phyloP scores from a whole-genome alignment of 2,888 invertebrate species.

The Latrodectus hesperus region DNA sequence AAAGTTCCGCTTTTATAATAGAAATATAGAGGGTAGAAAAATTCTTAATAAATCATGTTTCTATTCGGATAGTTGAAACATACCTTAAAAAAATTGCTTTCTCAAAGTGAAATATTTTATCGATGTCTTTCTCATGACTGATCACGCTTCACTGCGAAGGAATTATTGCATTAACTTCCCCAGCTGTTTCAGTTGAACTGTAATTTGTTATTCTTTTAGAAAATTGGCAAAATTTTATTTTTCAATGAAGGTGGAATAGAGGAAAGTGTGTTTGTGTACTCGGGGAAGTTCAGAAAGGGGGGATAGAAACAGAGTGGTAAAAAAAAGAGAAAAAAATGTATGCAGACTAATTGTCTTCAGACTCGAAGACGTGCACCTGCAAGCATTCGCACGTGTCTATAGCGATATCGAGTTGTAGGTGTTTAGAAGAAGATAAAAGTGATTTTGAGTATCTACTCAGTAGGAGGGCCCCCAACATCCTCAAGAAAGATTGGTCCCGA shows the following conservation, averaged over 20 bases:
- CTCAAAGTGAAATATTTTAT: too few relatives aligned
- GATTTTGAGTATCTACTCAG: slow-evolving; percentile 38
- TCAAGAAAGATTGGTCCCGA: slow-evolving; percentile 47
- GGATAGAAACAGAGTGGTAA: not conserved
- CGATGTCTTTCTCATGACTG: too few relatives aligned
- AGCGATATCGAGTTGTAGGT: slow-evolving; percentile 10
- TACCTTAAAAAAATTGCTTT: too few relatives aligned
- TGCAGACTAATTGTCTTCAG: slow-evolving; percentile 48
- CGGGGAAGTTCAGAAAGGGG: not conserved
- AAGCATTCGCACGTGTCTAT: slow-evolving; percentile 50
- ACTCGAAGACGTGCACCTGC: slow-evolving; percentile 48
- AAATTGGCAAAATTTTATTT: not conserved
- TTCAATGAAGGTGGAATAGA: slow-evolving; percentile 13
- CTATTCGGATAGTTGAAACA: too few relatives aligned
- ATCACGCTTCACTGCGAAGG: too few relatives aligned
- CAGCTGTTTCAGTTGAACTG: too few relatives aligned
- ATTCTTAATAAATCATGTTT: too few relatives aligned
- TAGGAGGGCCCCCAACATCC: slow-evolving; percentile 45
- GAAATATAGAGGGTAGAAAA: too few relatives aligned
- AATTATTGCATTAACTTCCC: too few relatives aligned
- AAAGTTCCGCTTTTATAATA: too few relatives aligned
- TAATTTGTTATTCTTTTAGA: too few relatives aligned
- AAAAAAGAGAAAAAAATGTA: not conserved
- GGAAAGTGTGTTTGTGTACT: not conserved
- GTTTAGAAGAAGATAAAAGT: slow-evolving; percentile 21